Base-by-base conservation (phyloP, 1,140 invertebrate species). In the Papilio machaon region DNA sequence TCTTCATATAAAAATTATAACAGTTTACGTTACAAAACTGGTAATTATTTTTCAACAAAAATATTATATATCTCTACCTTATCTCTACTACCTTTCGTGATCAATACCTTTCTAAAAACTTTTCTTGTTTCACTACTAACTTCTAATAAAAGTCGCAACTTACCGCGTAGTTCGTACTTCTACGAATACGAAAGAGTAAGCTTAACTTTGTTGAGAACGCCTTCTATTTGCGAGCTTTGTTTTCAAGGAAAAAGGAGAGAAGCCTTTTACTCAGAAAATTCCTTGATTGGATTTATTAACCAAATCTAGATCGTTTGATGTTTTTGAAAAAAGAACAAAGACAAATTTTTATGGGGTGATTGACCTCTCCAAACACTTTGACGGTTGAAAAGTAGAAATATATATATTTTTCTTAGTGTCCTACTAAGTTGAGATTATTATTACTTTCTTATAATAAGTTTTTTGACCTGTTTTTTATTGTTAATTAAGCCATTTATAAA, bases 161-260 rank as follows among this genome's bases (percentile, higher is more conserved):
- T 23, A 0, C 11, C n/a, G 17, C 58, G 23, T 10, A 64, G 19
- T 64, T 64, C 19, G 60, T 10, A 64, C 9, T 30, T 64, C 23
- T 23, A 30, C 19, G 60, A 30, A 6, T 5, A n/a, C 17, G 0
- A 19, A 64, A 64, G 60, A 64, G 30, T 30, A 23, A 19, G n/a
- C 60, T 64, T 2, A 64, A 19, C 23, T 64, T 43, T 43, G 38
- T 43, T 64, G 23, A 64, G 60, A 23, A 64, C 60, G 30, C 10
- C n/a, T 19, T 64, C 4, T 64, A 30, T 64, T 64, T 64, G 60
- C 60, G 23, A 23, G 30, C 60, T 64, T 64, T 64, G 60, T 64
- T 64, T 64, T 64, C 60, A 64, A 64, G 60, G 60, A 64, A 64
- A 64, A 13, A 23, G 58, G 58, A 23, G 58, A 64, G n/a, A 23